Base-by-base conservation (phyloP, 2,888 invertebrate genomes). In the Diarsia brunnea region DNA sequence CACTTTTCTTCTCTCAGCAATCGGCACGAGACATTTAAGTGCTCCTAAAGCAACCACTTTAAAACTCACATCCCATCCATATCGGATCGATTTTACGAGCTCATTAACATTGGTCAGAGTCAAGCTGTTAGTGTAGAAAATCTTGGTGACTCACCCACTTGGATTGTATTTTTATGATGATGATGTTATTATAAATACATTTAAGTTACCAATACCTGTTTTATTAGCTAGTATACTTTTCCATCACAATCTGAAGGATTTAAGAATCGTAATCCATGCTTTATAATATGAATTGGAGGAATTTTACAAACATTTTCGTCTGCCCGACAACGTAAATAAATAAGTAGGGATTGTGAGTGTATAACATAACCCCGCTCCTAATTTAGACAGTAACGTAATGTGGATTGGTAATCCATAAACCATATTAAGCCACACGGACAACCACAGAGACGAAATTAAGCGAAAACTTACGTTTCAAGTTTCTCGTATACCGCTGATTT, bases 11-110 rank as follows among this genome's bases (percentile, higher is more conserved):
- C 7, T 38, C 7, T 45, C 19, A 12, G 38, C 43, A 55, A 4
- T 38, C 38, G 21, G 16, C 53, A 75, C 31, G 43, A 58, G 55
- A 55, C 19, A 51, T 64, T 78, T 55, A 79, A 69, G 12, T 73
- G 43, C 27, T 24, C 55, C 53, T 63, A 67, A 79, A 82, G 55
- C 7, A 53, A 58, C 45, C 55, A 69, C 73, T 81, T n/a, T 65
- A n/a, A 64, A 76, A 63, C 27, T 60, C 31, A 38, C 69, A 64
- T 73, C 64, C 68, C 55, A 66, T 45, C 64, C 70, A 47, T 73
- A 60, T 19, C 73, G 51, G 53, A 81, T 76, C 58, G 73, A 71
- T 84, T 73, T 81, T 81, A 84, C 60, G 70, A 85, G 60, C 77
- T 77, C 73, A 84, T 83, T 77, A 77, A 43, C 47, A 69, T 77